phyloP scores from a whole-genome alignment of 1,140 invertebrate genomes.

The Prorops nasuta region DNA sequence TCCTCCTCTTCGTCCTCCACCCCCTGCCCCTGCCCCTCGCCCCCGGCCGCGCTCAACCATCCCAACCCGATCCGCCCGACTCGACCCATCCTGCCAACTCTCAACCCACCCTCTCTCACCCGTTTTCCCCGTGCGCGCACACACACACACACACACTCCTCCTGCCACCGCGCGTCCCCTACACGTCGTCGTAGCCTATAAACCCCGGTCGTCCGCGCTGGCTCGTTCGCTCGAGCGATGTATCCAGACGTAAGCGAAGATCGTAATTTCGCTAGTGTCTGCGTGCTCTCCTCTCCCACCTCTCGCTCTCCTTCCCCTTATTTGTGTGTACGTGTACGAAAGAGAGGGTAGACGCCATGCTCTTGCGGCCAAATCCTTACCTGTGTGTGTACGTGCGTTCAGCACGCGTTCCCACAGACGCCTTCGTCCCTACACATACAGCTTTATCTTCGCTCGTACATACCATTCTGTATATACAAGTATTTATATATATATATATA shows the following conservation, averaged over 20 bases:
- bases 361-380: neutral
- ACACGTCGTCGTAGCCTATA: slow-evolving; percentile 29
- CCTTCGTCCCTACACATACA: too few species aligned
- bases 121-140: neutral
- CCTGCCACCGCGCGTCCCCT: slow-evolving; percentile 7
- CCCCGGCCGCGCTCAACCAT: neutral
- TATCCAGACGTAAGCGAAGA: slow-evolving; percentile 43
- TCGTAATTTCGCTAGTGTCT: slow-evolving; percentile 46
- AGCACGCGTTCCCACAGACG: too few species aligned
- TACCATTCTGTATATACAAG: too few species aligned
- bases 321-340: slow-evolving; percentile 6
- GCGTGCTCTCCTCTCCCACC: slow-evolving; percentile 23
- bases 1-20: slow-evolving; percentile 5
- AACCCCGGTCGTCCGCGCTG: slow-evolving; percentile 40
- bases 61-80: neutral
- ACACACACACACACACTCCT: too few species aligned
- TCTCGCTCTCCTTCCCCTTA: neutral
- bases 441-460: too few species aligned
- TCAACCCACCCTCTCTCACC: slow-evolving; percentile 1
- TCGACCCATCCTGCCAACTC: neutral
- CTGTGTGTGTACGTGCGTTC: too few species aligned
- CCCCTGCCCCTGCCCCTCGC: slow-evolving; percentile 14
- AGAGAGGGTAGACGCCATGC: neutral
- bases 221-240: slow-evolving; percentile 39
- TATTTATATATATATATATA: too few species aligned